Conservation (phyloP, 1,140 invertebrate genomes). For the Gonioctena quinquepunctata region DNA sequence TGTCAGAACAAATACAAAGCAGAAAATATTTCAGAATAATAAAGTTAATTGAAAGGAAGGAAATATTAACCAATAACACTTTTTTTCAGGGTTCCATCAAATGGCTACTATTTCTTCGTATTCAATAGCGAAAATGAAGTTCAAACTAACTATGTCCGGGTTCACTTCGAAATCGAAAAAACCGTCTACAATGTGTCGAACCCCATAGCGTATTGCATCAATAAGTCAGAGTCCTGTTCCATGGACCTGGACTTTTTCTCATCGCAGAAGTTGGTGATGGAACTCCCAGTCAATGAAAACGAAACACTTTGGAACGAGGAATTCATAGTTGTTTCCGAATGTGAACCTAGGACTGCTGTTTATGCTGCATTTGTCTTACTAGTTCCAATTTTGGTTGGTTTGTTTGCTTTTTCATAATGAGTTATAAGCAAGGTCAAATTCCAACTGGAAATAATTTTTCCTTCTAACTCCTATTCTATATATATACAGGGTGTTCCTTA, state of each 20-base stretch:
- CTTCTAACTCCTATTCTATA: no score
- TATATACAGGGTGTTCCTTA: no score
- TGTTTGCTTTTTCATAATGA: constrained; percentile 71
- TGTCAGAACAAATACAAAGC: neutral
- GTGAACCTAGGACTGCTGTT: constrained; percentile 71
- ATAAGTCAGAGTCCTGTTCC: constrained; percentile 66
- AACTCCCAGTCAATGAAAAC: constrained; percentile 64
- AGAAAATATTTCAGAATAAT: neutral
- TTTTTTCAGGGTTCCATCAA: constrained; percentile 64
- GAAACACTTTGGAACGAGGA: constrained; percentile 74
- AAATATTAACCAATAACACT: constrained; percentile 18
- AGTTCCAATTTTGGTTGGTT: constrained; percentile 70
- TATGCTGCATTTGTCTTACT: constrained; percentile 72
- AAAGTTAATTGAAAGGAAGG: no score
- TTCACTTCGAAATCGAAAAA: constrained; percentile 71
- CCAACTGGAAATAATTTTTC: no score
- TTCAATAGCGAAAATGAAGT: constrained; percentile 82
- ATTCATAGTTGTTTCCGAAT: constrained; percentile 72
- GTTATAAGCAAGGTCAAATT: no score
- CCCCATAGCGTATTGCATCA: constrained; percentile 62
- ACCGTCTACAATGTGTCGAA: constrained; percentile 69
- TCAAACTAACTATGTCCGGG: constrained; percentile 68
- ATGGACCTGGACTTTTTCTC: constrained; percentile 71
- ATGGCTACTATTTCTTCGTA: constrained; percentile 82
- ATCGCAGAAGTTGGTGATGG: constrained; percentile 67